phyloP scores from a whole-genome alignment of 2,888 invertebrate genomes.

The Dasysyrphus tricinctus region DNA sequence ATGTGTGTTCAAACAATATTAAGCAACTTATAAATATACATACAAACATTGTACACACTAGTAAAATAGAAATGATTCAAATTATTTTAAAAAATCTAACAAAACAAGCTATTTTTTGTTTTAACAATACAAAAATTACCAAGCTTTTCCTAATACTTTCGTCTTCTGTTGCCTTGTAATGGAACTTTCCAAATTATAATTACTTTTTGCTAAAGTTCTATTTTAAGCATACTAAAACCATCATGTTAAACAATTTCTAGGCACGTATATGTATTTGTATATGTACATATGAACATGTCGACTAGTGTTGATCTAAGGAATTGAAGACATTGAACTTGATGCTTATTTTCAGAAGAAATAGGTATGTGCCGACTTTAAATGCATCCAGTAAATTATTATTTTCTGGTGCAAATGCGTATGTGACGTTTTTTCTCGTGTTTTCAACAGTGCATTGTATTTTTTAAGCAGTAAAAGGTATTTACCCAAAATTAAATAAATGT shows the following conservation, averaged over 20 bases:
- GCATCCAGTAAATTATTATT: background rate
- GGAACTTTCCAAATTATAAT: background rate
- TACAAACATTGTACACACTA: no score
- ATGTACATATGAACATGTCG: no score
- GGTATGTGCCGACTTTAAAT: slow-evolving; percentile 24
- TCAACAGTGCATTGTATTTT: slow-evolving; percentile 63
- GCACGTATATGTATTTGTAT: background rate
- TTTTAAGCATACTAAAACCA: background rate
- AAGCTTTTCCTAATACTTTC: background rate
- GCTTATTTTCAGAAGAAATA: slow-evolving; percentile 47
- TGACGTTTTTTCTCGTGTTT: slow-evolving; percentile 20
- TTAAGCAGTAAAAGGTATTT: slow-evolving; percentile 77
- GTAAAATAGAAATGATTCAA: no score
- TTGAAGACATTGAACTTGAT: slow-evolving; percentile 64
- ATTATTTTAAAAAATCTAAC: no score
- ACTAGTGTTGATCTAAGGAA: background rate
- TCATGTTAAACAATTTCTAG: background rate
- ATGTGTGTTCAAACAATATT: no score
- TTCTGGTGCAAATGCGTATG: slow-evolving; percentile 6
- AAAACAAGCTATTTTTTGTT: background rate
- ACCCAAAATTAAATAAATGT: background rate
- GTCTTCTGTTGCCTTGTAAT: background rate
- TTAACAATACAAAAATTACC: background rate
- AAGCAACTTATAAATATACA: no score
- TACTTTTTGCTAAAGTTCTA: slow-evolving; percentile 1